Percentiles rank a stretch among this genome's conserved stretches.
These are phyloP conservation scores for Anoura caudifer DNA, from an alignment of 2,113 vertebrate genomes.

Conservation along the genomic window DNA sequence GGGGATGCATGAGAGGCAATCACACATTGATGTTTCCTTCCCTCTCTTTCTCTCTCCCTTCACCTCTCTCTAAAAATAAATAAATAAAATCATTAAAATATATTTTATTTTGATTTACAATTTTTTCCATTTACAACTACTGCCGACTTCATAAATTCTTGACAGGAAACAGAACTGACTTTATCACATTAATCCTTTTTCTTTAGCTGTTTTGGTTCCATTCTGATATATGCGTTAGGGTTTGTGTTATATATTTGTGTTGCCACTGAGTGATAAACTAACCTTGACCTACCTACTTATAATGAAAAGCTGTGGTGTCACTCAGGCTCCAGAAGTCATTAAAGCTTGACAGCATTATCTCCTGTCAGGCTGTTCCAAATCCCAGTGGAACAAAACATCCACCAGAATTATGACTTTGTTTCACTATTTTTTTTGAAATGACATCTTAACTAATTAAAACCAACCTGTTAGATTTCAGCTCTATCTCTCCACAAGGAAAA, in stretches of 20 bases:
- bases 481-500: constrained; percentile 27
- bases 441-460: constrained; percentile 72
- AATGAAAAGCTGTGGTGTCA: constrained; percentile 64
- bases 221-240: background rate
- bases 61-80: too few species aligned
- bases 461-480: constrained; percentile 53
- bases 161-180: background rate
- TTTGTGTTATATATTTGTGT: background rate
- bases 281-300: constrained; percentile 74
- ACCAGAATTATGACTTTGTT: constrained; percentile 57
- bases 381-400: constrained; percentile 54
- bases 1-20: too few species aligned
- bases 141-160: background rate
- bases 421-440: background rate
- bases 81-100: too few species aligned
- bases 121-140: background rate
- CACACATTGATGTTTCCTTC: too few species aligned
- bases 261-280: constrained; percentile 33
- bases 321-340: constrained; percentile 68
- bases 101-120: background rate
- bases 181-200: background rate
- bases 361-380: constrained; percentile 64
- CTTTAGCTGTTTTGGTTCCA: background rate
- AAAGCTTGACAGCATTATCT: constrained; percentile 61
- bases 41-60: too few species aligned